Conservation (phyloP, 2,797 vertebrate genomes). For the Lates japonicus region DNA sequence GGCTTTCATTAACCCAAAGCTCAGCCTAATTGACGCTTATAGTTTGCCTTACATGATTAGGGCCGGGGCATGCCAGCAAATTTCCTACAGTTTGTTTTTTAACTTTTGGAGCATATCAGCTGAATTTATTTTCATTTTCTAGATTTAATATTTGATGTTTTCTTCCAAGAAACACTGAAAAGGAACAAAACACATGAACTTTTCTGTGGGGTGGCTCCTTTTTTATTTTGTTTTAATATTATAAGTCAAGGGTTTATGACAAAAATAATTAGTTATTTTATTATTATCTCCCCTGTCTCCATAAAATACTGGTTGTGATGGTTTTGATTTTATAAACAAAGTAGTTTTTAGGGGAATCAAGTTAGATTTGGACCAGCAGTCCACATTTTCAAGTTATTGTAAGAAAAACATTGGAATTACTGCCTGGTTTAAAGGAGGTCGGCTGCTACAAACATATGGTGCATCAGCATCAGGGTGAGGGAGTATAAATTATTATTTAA, state of each 20-base stretch:
- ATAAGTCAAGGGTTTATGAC: slow-evolving; percentile 12
- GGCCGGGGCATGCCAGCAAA: slow-evolving; percentile 40
- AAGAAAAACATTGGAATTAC: slow-evolving; percentile 26
- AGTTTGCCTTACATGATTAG: slow-evolving; percentile 53
- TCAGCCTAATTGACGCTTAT: slow-evolving; percentile 69
- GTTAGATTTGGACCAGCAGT: slow-evolving; percentile 6
- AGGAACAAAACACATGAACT: not conserved
- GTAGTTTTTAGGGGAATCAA: not conserved
- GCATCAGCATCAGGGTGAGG: slow-evolving; percentile 40
- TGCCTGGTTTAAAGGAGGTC: slow-evolving; percentile 59
- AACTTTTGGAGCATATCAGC: slow-evolving; percentile 33
- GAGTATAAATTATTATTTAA: slow-evolving; percentile 61
- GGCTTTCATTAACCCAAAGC: slow-evolving; percentile 73
- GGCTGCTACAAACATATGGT: slow-evolving; percentile 60
- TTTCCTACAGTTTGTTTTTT: slow-evolving; percentile 47
- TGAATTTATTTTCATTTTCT: not conserved
- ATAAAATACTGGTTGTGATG: slow-evolving; percentile 9
- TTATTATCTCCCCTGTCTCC: not conserved
- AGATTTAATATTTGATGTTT: slow-evolving; percentile 3
- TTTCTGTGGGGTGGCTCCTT: not conserved
- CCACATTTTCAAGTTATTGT: slow-evolving; percentile 26
- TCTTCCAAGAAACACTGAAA: slow-evolving; percentile 37
- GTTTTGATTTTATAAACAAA: not conserved
- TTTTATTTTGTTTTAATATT: slow-evolving; percentile 23
- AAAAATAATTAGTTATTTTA: slow-evolving; percentile 14